Conservation (phyloP, 2,888 invertebrate genomes). For the Steromphala cineraria region DNA sequence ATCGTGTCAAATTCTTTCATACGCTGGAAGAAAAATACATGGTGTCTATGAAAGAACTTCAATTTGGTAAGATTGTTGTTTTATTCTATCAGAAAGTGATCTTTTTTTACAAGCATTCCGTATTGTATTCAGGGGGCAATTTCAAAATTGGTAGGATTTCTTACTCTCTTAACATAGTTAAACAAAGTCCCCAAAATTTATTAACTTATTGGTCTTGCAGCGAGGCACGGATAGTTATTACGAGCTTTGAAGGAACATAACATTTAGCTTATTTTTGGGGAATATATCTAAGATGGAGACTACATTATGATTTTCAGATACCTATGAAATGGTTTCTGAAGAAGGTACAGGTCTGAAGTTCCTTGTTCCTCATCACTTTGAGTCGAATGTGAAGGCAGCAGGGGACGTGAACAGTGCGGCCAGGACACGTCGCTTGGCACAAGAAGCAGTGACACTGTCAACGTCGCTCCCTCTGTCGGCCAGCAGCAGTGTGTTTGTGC, state of each 20-base stretch:
- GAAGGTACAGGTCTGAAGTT: slow-evolving; percentile 84
- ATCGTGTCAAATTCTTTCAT: slow-evolving; percentile 31
- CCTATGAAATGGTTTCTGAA: slow-evolving; percentile 93
- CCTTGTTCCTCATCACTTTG: slow-evolving; percentile 84
- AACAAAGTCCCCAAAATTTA: too few species aligned
- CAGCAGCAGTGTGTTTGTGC: slow-evolving; percentile 95
- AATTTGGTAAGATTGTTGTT: slow-evolving; percentile 82
- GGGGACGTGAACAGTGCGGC: slow-evolving; percentile 90
- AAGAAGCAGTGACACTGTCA: slow-evolving; percentile 94
- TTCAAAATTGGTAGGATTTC: too few species aligned
- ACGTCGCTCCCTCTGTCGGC: slow-evolving; percentile 93
- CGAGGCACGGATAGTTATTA: too few species aligned
- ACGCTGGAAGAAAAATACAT: slow-evolving; percentile 84
- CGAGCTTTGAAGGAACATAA: too few species aligned
- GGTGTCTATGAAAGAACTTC: slow-evolving; percentile 90
- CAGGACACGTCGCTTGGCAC: slow-evolving; percentile 92
- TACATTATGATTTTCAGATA: slow-evolving; percentile 79
- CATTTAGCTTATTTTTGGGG: too few species aligned
- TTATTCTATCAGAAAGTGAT: too few species aligned
- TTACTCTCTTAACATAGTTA: too few species aligned
- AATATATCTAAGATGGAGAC: neutral
- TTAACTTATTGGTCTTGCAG: too few species aligned
- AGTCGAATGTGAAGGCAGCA: slow-evolving; percentile 87
- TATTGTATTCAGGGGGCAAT: too few species aligned
- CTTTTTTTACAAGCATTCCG: too few species aligned